A percentile compares a stretch with the other conserved stretches of the same genome.
Conservation (phyloP, 2,888 invertebrate species). For the Acleris holmiana region DNA sequence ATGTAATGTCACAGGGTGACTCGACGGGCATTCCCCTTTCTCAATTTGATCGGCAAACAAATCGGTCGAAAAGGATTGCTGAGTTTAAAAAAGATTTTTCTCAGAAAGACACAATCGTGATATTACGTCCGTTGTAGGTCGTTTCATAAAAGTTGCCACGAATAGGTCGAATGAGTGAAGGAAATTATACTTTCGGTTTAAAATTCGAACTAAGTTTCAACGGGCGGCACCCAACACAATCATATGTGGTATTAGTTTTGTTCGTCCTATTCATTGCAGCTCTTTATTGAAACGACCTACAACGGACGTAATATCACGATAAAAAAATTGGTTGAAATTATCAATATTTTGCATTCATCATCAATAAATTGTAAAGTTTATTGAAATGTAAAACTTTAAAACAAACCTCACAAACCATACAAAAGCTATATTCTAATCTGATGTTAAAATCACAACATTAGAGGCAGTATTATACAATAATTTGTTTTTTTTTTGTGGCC, state of each 20-base stretch:
- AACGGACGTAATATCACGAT: too few relatives aligned
- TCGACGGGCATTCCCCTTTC: constrained; percentile 65
- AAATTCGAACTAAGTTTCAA: neutral
- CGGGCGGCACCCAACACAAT: too few relatives aligned
- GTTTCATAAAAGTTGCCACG: too few relatives aligned
- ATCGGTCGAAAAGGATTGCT: neutral
- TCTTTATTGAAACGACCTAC: too few relatives aligned
- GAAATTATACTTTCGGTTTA: neutral
- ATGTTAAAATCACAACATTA: constrained; percentile 27
- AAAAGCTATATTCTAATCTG: constrained; percentile 13
- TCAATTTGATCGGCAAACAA: constrained; percentile 27
- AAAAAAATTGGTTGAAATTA: too few relatives aligned
- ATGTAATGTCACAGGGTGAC: constrained; percentile 48
- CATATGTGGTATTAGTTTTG: too few relatives aligned
- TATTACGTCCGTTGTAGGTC: too few relatives aligned
- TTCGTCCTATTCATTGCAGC: too few relatives aligned
- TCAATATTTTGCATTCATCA: too few relatives aligned
- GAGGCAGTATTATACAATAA: constrained; percentile 32
- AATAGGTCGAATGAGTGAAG: too few relatives aligned
- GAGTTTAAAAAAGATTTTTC: neutral
- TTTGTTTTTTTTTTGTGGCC: constrained; percentile 30
- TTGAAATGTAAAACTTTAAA: constrained; percentile 11
- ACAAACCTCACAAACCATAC: constrained; percentile 13
- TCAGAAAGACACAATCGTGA: too few relatives aligned
- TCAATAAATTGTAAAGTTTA: neutral